Percentiles rank a stretch among this genome's conserved stretches.
phyloP scores from a whole-genome alignment of 2,888 invertebrate genomes.

The Parnassius glacialis region DNA sequence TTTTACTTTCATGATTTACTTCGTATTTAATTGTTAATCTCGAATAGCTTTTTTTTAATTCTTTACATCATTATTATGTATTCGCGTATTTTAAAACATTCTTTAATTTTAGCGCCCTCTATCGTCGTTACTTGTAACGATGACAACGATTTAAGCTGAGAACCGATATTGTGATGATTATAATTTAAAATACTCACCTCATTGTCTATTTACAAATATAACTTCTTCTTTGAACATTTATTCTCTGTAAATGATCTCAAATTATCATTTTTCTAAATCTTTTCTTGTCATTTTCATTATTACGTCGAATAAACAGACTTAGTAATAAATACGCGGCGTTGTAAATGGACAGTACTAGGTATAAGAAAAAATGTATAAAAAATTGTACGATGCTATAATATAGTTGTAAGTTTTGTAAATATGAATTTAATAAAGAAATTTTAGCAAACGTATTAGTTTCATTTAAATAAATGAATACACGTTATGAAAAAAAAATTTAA shows the following conservation, averaged over 20 bases:
- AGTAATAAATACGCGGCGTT: slow-evolving; percentile 43
- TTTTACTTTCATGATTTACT: no score
- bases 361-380: slow-evolving; percentile 54
- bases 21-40: no score
- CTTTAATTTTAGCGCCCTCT: slow-evolving; percentile 21
- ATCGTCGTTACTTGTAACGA: slow-evolving; percentile 16
- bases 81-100: slow-evolving; percentile 4
- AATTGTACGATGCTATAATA: slow-evolving; percentile 48
- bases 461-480: neutral
- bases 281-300: slow-evolving; percentile 35
- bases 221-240: slow-evolving; percentile 23
- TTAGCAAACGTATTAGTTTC: slow-evolving; percentile 36
- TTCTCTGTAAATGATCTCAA: slow-evolving; percentile 43
- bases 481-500: no score
- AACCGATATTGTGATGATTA: slow-evolving; percentile 41
- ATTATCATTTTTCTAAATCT: slow-evolving; percentile 32
- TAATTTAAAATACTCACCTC: slow-evolving; percentile 30
- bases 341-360: slow-evolving; percentile 69
- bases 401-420: slow-evolving; percentile 68
- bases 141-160: slow-evolving; percentile 39
- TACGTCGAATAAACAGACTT: slow-evolving; percentile 36
- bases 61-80: neutral
- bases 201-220: slow-evolving; percentile 29
- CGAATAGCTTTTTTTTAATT: no score
- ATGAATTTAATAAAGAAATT: slow-evolving; percentile 64